These are phyloP conservation scores for Lepidochitona cinerea DNA, from an alignment of 2,888 invertebrate genomes.

Conservation along the genomic window DNA sequence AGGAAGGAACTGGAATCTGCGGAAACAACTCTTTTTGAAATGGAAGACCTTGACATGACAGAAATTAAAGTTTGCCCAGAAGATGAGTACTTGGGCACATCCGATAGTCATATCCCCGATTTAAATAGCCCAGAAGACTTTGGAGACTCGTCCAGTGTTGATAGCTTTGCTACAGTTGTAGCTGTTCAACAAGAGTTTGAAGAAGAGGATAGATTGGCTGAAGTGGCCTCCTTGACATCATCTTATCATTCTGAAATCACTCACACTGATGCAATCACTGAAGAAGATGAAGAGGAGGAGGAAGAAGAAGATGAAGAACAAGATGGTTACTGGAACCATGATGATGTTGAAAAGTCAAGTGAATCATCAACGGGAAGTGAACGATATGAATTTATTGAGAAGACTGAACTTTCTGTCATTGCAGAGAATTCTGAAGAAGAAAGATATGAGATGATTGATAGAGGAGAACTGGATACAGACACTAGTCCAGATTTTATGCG, in stretches of 20 bases:
- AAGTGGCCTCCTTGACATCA: conserved; percentile 74
- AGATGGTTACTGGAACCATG: conserved; percentile 23
- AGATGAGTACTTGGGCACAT: not conserved
- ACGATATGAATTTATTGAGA: conserved; percentile 62
- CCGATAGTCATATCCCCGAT: conserved; percentile 5
- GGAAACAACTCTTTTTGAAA: conserved; percentile 10
- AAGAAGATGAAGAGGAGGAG: conserved; percentile 78
- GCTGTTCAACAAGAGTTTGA: conserved; percentile 60
- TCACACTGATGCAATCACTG: conserved; percentile 73
- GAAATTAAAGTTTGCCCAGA: not conserved
- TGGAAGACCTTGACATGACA: not conserved
- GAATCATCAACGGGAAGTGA: conserved; percentile 62
- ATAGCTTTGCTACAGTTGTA: conserved; percentile 70
- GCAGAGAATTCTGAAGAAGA: conserved; percentile 65
- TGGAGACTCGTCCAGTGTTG: conserved; percentile 68
- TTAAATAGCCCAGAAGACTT: conserved; percentile 43
- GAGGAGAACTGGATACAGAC: conserved; percentile 73
- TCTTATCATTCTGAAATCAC: conserved; percentile 71
- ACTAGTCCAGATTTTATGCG: conserved; percentile 28
- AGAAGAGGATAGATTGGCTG: conserved; percentile 78
- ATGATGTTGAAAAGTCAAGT: conserved; percentile 28
- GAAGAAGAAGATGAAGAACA: conserved; percentile 18
- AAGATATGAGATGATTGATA: conserved; percentile 73
- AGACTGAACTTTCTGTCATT: conserved; percentile 61
- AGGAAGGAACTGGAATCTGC: conserved; percentile 9